Percentiles rank a stretch among this genome's conserved stretches.
Evolutionary conservation across 2,113 vertebrate species (phyloP).

Genomic region (Morone saxatilis): DNA sequence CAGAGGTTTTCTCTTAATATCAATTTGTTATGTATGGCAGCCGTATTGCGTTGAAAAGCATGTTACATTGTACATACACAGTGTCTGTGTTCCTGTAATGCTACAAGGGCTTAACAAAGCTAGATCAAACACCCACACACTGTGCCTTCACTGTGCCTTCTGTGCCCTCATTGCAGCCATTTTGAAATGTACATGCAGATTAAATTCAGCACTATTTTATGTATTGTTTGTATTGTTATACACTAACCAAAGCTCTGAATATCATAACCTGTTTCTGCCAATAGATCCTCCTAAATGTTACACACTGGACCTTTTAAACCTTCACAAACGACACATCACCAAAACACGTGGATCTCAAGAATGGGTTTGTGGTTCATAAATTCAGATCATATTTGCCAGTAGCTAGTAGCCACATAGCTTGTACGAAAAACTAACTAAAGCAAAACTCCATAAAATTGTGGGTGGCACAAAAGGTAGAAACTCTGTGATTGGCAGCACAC

Average conservation of each 20-base stretch:
- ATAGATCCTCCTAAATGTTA: too few relatives aligned
- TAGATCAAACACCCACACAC: background rate
- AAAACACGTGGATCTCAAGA: background rate
- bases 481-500: background rate
- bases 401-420: slow-evolving; percentile 1
- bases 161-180: background rate
- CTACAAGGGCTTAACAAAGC: background rate
- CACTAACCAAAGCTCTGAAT: too few relatives aligned
- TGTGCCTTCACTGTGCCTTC: background rate
- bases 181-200: background rate
- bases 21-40: background rate
- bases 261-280: too few relatives aligned
- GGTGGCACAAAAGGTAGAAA: background rate
- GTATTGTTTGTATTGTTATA: too few relatives aligned
- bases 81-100: background rate
- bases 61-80: background rate
- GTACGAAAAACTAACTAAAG: background rate
- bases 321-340: too few relatives aligned
- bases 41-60: background rate
- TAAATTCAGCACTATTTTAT: background rate
- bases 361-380: background rate
- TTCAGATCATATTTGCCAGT: background rate
- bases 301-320: too few relatives aligned
- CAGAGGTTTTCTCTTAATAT: background rate
- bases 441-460: background rate